Conservation (phyloP, 2,888 invertebrate species). For the Alentia gelatinosa region DNA sequence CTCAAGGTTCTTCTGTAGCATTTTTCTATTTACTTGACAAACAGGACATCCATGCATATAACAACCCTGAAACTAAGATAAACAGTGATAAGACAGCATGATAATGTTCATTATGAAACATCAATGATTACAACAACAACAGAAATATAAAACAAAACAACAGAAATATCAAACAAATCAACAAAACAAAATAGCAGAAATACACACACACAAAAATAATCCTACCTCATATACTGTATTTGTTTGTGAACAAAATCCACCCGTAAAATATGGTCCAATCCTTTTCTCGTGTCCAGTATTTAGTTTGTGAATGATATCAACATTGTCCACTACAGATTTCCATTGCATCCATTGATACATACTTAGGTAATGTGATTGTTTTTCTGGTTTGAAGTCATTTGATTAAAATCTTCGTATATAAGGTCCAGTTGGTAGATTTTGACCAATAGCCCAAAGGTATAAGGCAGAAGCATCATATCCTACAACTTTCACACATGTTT, state of each 20-base stretch:
- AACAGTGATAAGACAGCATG: background rate
- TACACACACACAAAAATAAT: background rate
- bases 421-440: background rate
- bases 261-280: background rate
- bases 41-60: background rate
- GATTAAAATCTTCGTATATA: background rate
- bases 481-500: background rate
- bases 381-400: background rate
- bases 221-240: background rate
- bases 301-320: background rate
- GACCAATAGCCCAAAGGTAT: background rate
- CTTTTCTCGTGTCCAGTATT: background rate
- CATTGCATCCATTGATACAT: background rate
- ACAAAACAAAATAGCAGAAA: background rate
- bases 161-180: background rate
- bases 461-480: background rate
- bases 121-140: too few relatives aligned
- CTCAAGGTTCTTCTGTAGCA: background rate
- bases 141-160: background rate
- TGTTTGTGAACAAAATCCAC: background rate
- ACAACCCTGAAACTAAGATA: background rate
- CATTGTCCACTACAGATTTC: background rate
- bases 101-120: background rate
- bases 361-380: background rate
- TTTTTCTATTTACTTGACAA: background rate